phyloP scores from a whole-genome alignment of 2,113 vertebrate genomes.

The Rhadina sibilatrix region DNA sequence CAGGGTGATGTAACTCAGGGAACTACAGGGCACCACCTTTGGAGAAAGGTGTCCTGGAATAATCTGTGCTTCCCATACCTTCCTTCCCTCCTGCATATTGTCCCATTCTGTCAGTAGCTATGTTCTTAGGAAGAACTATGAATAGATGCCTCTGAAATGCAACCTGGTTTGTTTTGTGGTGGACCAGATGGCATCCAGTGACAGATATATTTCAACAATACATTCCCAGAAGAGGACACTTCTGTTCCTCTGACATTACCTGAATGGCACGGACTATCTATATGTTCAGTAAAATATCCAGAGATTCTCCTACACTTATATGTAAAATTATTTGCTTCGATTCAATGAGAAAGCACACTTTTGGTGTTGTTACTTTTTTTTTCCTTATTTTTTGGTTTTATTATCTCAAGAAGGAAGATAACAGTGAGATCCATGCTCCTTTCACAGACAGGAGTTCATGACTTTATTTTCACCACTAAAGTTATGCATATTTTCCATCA shows the following conservation, averaged over 20 bases:
- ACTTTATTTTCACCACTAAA: background rate
- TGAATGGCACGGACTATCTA: background rate
- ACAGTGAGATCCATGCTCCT: background rate
- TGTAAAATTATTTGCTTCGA: background rate
- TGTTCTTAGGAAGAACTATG: background rate
- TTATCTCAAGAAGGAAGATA: background rate
- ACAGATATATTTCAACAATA: background rate
- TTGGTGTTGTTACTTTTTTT: fast-evolving
- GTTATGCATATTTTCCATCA: background rate
- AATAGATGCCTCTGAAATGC: background rate
- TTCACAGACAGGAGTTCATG: background rate
- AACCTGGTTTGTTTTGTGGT: background rate
- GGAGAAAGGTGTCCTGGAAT: background rate
- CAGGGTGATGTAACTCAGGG: background rate
- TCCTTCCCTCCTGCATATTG: background rate
- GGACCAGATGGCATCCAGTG: constrained; percentile 3
- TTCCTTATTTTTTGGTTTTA: background rate
- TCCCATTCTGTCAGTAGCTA: background rate
- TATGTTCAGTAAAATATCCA: background rate
- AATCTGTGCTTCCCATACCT: background rate
- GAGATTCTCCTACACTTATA: background rate
- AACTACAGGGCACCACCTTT: background rate
- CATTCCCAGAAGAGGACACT: background rate
- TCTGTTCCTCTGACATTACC: background rate
- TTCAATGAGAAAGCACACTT: background rate